A percentile compares a stretch with the other conserved stretches of the same genome.
Conservation (phyloP, 1,140 invertebrate genomes). For the Neodiprion lecontei region DNA sequence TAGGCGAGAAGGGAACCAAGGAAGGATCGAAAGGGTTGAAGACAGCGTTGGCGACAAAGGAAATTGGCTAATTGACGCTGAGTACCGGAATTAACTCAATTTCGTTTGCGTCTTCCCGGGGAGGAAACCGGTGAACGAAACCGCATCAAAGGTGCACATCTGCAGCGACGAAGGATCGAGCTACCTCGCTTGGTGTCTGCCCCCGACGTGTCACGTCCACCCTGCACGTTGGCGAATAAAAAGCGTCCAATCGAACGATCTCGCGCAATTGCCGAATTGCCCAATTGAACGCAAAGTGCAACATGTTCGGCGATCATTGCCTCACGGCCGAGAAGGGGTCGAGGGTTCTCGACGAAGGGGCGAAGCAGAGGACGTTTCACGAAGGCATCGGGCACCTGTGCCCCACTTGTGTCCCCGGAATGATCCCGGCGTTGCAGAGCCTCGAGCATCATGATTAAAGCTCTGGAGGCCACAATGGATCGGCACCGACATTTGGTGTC, state of each 20-base stretch:
- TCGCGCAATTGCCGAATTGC: neutral
- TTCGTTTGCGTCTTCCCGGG: neutral
- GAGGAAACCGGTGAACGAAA: neutral
- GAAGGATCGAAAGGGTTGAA: neutral
- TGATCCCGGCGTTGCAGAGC: slow-evolving; percentile 4
- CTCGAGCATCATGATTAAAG: slow-evolving; percentile 46
- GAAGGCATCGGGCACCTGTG: slow-evolving; percentile 33
- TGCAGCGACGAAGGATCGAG: neutral
- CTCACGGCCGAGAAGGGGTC: neutral
- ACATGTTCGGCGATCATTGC: slow-evolving; percentile 33
- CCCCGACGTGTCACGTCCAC: too few relatives aligned
- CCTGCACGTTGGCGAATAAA: too few relatives aligned
- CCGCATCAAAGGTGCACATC: neutral
- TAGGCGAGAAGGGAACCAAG: neutral
- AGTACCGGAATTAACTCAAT: neutral
- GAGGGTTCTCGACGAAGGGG: neutral
- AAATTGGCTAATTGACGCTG: slow-evolving; percentile 2
- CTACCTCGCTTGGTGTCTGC: too few relatives aligned
- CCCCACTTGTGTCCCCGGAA: slow-evolving; percentile 18
- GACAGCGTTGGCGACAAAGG: neutral
- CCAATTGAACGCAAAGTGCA: slow-evolving; percentile 42
- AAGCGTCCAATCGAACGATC: neutral
- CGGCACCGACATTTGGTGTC: slow-evolving; percentile 52
- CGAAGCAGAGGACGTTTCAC: neutral
- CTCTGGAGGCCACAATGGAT: slow-evolving; percentile 38